These are phyloP conservation scores for Crocodylus rhombifer DNA, from an alignment of 2,797 vertebrate genomes.

Conservation along the genomic window DNA sequence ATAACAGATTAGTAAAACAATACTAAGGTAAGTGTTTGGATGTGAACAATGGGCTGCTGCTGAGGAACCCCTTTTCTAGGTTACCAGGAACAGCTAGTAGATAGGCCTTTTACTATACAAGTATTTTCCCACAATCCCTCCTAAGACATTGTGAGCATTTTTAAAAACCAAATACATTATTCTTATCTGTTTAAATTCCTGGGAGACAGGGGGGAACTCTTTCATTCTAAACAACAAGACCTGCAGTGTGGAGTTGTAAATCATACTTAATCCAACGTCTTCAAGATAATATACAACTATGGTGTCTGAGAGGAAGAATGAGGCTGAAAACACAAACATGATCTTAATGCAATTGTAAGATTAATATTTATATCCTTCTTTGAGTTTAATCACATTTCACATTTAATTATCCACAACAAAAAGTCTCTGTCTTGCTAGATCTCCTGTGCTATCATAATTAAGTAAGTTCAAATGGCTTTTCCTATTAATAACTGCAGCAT, in stretches of 20 bases:
- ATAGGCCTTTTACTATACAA: neutral
- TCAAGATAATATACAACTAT: neutral
- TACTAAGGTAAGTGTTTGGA: neutral
- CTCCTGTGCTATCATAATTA: conserved; percentile 24
- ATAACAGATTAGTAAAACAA: neutral
- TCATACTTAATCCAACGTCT: neutral
- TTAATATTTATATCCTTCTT: conserved; percentile 21
- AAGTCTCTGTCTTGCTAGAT: neutral
- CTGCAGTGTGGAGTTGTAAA: neutral
- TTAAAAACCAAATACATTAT: neutral
- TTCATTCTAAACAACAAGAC: neutral
- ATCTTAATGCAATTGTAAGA: neutral
- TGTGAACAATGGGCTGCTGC: neutral
- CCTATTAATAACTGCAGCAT: conserved; percentile 27
- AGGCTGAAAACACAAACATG: conserved; percentile 25
- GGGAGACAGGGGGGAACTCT: neutral
- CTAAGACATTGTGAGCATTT: neutral
- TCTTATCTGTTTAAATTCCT: conserved; percentile 5
- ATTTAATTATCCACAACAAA: conserved; percentile 9
- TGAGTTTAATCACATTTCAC: conserved; percentile 23
- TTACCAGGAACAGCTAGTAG: neutral
- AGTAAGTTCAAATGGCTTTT: conserved; percentile 27
- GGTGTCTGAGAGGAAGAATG: neutral
- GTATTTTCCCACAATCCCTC: neutral
- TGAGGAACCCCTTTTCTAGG: too few species aligned